A percentile compares a stretch with the other conserved stretches of the same genome.
Conservation (phyloP, 2,888 invertebrate species). For the Griposia aprilina region DNA sequence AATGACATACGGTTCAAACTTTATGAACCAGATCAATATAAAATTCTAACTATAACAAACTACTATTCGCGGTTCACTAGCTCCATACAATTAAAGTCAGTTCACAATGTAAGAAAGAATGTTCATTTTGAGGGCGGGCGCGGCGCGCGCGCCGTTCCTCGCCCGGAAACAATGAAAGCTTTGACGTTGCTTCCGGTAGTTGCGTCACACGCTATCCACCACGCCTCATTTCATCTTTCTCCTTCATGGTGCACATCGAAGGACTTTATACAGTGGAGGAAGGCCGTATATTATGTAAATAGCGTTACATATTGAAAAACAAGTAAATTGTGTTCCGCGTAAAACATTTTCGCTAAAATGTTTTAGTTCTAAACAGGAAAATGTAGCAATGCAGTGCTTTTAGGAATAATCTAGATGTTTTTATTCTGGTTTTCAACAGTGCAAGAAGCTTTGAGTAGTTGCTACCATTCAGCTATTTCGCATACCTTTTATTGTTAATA, state of each 20-base stretch:
- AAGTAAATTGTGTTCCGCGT: neutral
- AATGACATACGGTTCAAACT: slow-evolving; percentile 39
- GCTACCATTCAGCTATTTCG: neutral
- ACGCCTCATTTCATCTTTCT: slow-evolving; percentile 81
- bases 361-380: neutral
- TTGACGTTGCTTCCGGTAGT: slow-evolving; percentile 85
- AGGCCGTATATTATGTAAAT: slow-evolving; percentile 43
- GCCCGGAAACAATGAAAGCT: slow-evolving; percentile 81
- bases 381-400: neutral
- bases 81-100: slow-evolving; percentile 76
- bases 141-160: slow-evolving; percentile 71
- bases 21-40: slow-evolving; percentile 56
- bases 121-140: slow-evolving; percentile 67
- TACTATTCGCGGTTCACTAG: slow-evolving; percentile 71
- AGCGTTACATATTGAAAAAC: neutral
- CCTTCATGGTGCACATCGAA: slow-evolving; percentile 72
- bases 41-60: slow-evolving; percentile 60
- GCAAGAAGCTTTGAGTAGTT: neutral
- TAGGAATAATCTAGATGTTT: neutral
- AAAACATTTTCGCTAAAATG: too few species aligned
- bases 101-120: slow-evolving; percentile 72
- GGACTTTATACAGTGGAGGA: slow-evolving; percentile 56
- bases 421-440: neutral
- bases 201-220: slow-evolving; percentile 73
- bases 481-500: neutral